A percentile compares a stretch with the other conserved stretches of the same genome.
Evolutionary conservation across 2,113 vertebrate species (phyloP).

Genomic region (Indicator indicator): DNA sequence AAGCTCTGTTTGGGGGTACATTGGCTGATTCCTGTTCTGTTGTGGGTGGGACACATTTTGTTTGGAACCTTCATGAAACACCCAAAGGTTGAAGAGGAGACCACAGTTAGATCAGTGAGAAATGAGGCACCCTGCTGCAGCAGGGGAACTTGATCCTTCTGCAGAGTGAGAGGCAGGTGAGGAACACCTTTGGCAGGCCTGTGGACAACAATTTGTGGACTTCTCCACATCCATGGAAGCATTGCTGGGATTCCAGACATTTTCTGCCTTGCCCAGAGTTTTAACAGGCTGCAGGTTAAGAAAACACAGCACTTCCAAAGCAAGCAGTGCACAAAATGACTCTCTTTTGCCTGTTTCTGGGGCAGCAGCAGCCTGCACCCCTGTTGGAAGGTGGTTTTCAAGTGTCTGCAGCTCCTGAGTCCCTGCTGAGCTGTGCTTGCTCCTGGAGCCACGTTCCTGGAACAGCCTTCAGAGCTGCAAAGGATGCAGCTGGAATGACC

Average conservation of each 20-base stretch:
- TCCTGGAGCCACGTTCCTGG: not conserved
- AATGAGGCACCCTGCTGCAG: not conserved
- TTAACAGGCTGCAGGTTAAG: not conserved
- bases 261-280: not conserved
- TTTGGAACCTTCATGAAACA: not conserved
- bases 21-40: rapidly evolving
- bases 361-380: not conserved
- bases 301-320: not conserved
- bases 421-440: not conserved
- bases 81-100: not conserved
- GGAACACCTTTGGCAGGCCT: not conserved
- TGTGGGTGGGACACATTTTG: rapidly evolving
- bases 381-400: not conserved
- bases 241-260: not conserved
- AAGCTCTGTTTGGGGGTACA: rapidly evolving
- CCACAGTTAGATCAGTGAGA: not conserved
- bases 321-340: not conserved
- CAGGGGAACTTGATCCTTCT: not conserved
- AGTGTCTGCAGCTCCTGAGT: not conserved
- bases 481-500: conserved; percentile 14
- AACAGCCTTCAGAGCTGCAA: not conserved
- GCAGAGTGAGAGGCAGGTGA: not conserved
- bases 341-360: not conserved
- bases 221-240: not conserved
- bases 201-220: not conserved